Evolutionary conservation across 2,888 invertebrate genomes (phyloP).

Genomic region (Acanthosepion esculentum): DNA sequence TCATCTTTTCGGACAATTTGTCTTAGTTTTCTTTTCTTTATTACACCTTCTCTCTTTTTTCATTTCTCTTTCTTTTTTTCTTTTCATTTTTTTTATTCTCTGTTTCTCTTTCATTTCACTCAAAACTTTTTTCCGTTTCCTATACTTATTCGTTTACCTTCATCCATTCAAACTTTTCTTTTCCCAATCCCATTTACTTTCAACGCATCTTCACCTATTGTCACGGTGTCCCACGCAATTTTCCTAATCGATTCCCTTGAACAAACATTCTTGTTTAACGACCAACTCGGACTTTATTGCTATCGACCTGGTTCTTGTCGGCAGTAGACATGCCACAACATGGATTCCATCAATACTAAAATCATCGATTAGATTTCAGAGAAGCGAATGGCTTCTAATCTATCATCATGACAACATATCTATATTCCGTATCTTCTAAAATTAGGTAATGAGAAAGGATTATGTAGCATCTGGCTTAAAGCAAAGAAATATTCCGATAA

Average conservation of each 20-base stretch:
- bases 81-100: background rate
- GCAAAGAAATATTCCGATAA: no score
- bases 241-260: background rate
- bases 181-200: background rate
- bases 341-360: background rate
- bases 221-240: background rate
- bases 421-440: background rate
- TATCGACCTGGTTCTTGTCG: background rate
- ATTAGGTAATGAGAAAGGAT: background rate
- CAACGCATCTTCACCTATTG: background rate
- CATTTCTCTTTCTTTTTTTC: background rate
- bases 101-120: no score
- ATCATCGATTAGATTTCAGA: background rate
- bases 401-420: background rate
- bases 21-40: background rate
- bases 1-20: no score
- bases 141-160: no score
- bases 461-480: background rate
- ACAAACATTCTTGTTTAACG: background rate
- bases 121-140: no score
- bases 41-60: background rate
- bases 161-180: background rate
- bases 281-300: background rate
- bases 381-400: background rate
- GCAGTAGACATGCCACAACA: background rate